A percentile compares a stretch with the other conserved stretches of the same genome.
phyloP scores from a whole-genome alignment of 2,113 vertebrate genomes.

The Pelecanoides urinatrix region DNA sequence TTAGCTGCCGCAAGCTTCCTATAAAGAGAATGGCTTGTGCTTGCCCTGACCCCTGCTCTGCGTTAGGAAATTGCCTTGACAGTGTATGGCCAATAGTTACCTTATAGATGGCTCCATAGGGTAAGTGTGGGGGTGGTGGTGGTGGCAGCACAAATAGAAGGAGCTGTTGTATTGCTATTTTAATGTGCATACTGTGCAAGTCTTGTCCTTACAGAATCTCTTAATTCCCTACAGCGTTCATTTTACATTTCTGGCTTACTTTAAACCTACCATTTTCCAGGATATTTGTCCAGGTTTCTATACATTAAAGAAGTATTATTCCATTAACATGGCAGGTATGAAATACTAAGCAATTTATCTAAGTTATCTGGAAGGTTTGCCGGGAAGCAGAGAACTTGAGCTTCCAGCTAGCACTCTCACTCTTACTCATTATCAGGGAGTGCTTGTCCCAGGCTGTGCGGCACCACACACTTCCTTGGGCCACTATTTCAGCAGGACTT shows the following conservation, averaged over 20 bases:
- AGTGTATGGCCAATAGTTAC: background rate
- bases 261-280: background rate
- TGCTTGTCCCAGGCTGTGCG: background rate
- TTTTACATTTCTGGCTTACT: background rate
- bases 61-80: background rate
- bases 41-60: background rate
- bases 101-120: background rate
- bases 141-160: background rate
- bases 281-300: background rate
- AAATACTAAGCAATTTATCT: background rate
- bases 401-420: background rate
- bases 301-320: background rate
- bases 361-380: background rate
- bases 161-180: background rate
- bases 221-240: background rate
- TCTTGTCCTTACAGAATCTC: background rate
- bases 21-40: background rate
- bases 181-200: background rate
- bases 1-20: background rate
- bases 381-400: background rate
- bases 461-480: background rate
- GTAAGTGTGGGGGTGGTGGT: background rate
- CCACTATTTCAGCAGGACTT: background rate
- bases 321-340: background rate
- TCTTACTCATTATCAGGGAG: background rate